phyloP scores from a whole-genome alignment of 1,140 invertebrate genomes.

The Sitophilus oryzae region DNA sequence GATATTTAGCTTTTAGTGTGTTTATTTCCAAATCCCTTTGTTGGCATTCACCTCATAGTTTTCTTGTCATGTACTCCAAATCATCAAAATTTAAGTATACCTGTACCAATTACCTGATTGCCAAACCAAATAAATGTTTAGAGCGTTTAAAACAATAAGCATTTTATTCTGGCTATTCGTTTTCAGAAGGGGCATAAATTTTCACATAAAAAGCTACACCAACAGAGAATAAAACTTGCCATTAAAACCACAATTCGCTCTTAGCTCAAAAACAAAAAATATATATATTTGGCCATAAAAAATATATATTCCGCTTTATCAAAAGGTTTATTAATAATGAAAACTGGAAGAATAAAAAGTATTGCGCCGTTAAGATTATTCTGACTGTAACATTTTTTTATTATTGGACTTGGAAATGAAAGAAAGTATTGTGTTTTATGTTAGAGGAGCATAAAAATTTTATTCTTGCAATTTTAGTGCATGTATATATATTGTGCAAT shows the following conservation, averaged over 20 bases:
- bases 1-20: too few species aligned
- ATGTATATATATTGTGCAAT: neutral
- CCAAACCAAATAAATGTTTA: too few species aligned
- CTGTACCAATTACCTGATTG: too few species aligned
- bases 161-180: neutral
- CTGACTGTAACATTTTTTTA: neutral
- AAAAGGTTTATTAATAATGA: neutral
- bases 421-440: neutral
- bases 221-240: neutral
- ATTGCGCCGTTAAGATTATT: neutral
- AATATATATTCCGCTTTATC: neutral
- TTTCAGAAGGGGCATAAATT: neutral
- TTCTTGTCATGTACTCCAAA: too few species aligned
- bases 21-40: too few species aligned
- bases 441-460: neutral
- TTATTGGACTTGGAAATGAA: neutral
- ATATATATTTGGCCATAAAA: neutral
- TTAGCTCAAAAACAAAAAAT: neutral
- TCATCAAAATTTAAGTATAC: too few species aligned
- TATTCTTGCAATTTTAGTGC: neutral
- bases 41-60: too few species aligned
- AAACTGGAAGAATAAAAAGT: neutral
- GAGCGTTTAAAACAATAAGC: neutral
- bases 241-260: neutral
- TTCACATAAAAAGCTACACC: neutral